These are phyloP conservation scores for Palythoa heliodiscus DNA, from an alignment of 92 coral and sea anemone species.

Conservation along the genomic window DNA sequence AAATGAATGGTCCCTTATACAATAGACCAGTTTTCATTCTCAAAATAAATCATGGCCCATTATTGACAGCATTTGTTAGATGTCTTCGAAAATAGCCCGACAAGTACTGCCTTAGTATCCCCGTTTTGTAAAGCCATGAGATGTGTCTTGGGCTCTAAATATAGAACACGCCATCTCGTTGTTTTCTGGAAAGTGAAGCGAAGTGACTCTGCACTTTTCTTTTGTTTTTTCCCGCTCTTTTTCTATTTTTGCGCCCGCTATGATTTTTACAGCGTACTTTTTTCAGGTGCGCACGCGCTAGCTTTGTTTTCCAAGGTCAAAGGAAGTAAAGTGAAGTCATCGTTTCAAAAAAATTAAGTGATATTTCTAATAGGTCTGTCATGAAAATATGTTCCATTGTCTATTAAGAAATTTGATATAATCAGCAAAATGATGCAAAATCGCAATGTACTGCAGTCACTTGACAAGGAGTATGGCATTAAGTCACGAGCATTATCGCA, in stretches of 20 bases:
- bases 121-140: conserved; percentile 33
- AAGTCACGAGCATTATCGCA: neutral
- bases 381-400: neutral
- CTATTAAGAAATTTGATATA: neutral
- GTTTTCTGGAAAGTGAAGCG: neutral
- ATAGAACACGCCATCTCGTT: conserved; percentile 10
- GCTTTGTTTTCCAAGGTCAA: conserved; percentile 1
- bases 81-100: neutral
- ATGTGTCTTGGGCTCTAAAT: conserved; percentile 24
- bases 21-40: no score
- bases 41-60: no score
- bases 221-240: neutral
- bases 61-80: neutral
- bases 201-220: no score
- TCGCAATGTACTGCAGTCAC: neutral
- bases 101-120: neutral
- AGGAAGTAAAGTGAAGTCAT: conserved; percentile 57
- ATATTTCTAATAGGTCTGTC: neutral
- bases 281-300: conserved; percentile 43
- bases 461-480: neutral
- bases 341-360: conserved; percentile 11
- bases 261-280: neutral
- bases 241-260: neutral
- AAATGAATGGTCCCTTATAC: no score
- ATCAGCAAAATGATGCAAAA: neutral